Conservation (phyloP, 53 echinoderm and acorn worm genomes). For the Hippasteria phrygiana region DNA sequence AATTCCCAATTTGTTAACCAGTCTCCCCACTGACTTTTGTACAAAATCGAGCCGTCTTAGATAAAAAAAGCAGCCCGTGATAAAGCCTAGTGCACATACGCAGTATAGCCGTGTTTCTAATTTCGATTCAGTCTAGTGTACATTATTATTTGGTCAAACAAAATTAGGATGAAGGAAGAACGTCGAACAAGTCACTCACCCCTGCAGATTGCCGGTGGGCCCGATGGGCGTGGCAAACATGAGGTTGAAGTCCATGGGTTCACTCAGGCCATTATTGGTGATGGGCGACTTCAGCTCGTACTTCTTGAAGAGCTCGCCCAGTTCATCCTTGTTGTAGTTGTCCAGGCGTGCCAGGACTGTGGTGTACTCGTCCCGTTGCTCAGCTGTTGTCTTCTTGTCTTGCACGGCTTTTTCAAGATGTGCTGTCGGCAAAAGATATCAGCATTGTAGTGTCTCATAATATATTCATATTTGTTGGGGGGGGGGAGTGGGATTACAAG, state of each 20-base stretch:
- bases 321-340: slow-evolving; percentile 75
- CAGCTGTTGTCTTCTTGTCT: slow-evolving; percentile 80
- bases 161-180: no score
- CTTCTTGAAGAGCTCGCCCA: slow-evolving; percentile 77
- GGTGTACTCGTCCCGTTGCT: slow-evolving; percentile 74
- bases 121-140: no score
- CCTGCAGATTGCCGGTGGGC: slow-evolving; percentile 83
- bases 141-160: no score
- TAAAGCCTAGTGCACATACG: no score
- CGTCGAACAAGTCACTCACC: slow-evolving; percentile 86
- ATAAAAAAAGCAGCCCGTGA: no score
- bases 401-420: slow-evolving; percentile 84
- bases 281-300: slow-evolving; percentile 89
- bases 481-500: no score
- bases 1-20: no score
- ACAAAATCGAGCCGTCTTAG: no score
- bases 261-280: slow-evolving; percentile 87
- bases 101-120: no score
- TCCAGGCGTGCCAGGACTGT: slow-evolving; percentile 80
- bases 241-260: slow-evolving; percentile 96
- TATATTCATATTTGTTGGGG: no score
- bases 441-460: no score
- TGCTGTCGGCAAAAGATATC: slow-evolving; percentile 51
- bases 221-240: slow-evolving; percentile 96
- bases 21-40: no score